Percentiles rank a stretch among this genome's conserved stretches.
phyloP scores from a whole-genome alignment of 2,113 vertebrate species.

The Pelmatolapia mariae region DNA sequence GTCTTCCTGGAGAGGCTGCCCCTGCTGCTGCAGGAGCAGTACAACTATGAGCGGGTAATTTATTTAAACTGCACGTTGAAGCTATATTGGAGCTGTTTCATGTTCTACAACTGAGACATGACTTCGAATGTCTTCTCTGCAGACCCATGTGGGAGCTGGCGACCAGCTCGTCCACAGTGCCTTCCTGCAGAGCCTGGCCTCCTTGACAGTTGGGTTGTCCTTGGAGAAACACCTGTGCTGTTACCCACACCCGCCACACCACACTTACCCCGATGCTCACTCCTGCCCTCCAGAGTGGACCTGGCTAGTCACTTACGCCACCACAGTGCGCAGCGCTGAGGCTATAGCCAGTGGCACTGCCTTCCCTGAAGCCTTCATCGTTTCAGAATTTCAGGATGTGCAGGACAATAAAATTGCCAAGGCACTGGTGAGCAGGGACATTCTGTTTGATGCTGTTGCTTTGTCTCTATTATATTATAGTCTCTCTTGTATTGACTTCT shows the following conservation, averaged over 20 bases:
- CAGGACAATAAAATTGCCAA: constrained; percentile 33
- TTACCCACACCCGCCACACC: constrained; percentile 66
- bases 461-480: neutral
- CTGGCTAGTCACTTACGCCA: constrained; percentile 73
- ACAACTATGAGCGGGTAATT: constrained; percentile 73
- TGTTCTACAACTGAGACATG: neutral
- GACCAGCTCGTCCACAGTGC: constrained; percentile 78
- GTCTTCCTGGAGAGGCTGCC: constrained; percentile 77
- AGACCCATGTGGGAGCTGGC: constrained; percentile 72
- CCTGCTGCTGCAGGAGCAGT: constrained; percentile 73
- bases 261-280: constrained; percentile 23
- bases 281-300: constrained; percentile 68
- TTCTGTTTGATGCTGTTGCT: neutral
- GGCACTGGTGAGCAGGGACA: constrained; percentile 60
- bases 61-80: neutral
- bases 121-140: neutral
- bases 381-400: constrained; percentile 58
- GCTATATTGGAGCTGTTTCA: neutral
- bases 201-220: constrained; percentile 69
- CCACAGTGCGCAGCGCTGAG: constrained; percentile 74
- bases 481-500: neutral
- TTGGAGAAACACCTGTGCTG: constrained; percentile 72
- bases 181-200: constrained; percentile 76
- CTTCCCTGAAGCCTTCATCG: constrained; percentile 73
- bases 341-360: constrained; percentile 70